These are phyloP conservation scores for Leguminivora glycinivorella DNA, from an alignment of 1,140 invertebrate species.

Conservation along the genomic window DNA sequence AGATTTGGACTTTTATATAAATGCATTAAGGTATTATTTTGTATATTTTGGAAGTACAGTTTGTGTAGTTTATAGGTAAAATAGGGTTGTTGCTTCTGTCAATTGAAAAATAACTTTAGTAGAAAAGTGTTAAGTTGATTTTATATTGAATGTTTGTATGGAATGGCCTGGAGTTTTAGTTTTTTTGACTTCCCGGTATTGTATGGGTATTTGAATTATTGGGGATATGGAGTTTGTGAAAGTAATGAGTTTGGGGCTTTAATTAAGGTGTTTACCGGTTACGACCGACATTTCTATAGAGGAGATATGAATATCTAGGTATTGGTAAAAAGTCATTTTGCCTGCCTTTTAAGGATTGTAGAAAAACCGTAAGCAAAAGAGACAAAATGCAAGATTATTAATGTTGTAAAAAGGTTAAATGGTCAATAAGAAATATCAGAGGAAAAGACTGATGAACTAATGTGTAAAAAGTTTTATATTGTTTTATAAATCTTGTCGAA, in stretches of 20 bases:
- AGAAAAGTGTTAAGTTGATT: not conserved
- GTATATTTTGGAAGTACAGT: not conserved
- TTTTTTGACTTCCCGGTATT: constrained; percentile 24
- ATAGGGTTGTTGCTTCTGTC: not conserved
- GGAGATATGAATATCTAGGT: not conserved
- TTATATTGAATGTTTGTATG: not conserved
- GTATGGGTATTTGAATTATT: constrained; percentile 22
- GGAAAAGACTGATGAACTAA: too few species aligned
- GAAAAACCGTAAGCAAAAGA: too few species aligned
- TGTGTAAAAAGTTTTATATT: too few species aligned
- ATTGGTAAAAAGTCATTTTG: not conserved
- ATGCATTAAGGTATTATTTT: not conserved
- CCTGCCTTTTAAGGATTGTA: too few species aligned
- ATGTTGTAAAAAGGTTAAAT: too few species aligned
- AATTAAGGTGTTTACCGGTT: not conserved
- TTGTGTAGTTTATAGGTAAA: not conserved
- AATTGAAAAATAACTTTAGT: not conserved
- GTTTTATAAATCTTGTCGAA: too few species aligned
- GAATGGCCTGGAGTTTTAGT: not conserved
- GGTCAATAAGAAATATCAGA: too few species aligned
- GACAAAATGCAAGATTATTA: too few species aligned
- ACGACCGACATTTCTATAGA: not conserved
- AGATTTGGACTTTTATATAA: not conserved
- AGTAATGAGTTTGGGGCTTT: not conserved
- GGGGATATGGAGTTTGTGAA: constrained; percentile 16